These are phyloP conservation scores for Scaptomyza pallida DNA, from an alignment of 1,140 invertebrate genomes.

Conservation along the genomic window DNA sequence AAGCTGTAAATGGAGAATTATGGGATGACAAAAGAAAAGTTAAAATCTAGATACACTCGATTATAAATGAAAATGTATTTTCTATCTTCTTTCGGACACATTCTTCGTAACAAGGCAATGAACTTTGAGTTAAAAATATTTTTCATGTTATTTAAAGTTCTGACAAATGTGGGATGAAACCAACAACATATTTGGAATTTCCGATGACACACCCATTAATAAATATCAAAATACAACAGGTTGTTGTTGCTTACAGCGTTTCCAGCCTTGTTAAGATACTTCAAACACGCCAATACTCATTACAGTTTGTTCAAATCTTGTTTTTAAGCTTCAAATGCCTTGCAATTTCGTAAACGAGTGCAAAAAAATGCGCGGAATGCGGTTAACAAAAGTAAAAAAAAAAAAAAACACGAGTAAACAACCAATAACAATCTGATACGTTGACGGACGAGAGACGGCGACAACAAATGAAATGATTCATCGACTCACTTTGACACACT, in stretches of 20 bases:
- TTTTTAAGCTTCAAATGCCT: constrained; percentile 20
- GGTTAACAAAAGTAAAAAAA: constrained; percentile 42
- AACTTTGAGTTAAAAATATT: constrained; percentile 6
- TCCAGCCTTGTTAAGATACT: background rate
- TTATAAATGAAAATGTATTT: background rate
- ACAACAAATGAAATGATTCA: constrained; percentile 59
- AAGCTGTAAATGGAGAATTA: constrained; percentile 22
- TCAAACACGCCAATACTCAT: constrained; percentile 7
- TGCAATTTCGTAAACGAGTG: constrained; percentile 62
- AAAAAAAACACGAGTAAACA: constrained; percentile 17
- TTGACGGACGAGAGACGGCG: constrained; percentile 25
- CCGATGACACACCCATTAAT: constrained; percentile 6
- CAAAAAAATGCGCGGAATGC: constrained; percentile 71
- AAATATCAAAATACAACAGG: background rate
- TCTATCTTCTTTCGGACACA: background rate
- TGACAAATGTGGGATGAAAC: background rate
- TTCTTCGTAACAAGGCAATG: constrained; percentile 3
- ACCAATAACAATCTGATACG: constrained; percentile 15
- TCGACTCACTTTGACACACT: constrained; percentile 60
- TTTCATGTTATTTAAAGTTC: background rate
- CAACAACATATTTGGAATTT: constrained; percentile 3
- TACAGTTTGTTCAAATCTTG: constrained; percentile 23
- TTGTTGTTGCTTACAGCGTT: constrained; percentile 3
- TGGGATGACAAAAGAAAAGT: constrained; percentile 1
- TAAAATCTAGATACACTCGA: too few species aligned